A percentile compares a stretch with the other conserved stretches of the same genome.
These are phyloP conservation scores for Apis mellifera DNA, from an alignment of 1,140 invertebrate species.

Conservation along the genomic window DNA sequence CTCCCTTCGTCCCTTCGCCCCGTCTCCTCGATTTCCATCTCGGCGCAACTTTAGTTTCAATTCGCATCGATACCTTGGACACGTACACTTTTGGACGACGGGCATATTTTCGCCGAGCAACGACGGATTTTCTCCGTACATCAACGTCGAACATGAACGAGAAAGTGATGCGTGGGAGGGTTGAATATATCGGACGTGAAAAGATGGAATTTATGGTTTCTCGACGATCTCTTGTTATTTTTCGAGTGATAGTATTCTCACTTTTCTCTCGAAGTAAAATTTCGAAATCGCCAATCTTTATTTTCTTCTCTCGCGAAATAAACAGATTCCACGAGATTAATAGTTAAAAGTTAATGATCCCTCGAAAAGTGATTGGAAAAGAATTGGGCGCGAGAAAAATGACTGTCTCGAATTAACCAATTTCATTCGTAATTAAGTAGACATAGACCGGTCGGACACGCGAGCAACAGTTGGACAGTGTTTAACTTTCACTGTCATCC, in stretches of 20 bases:
- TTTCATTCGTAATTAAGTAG: not conserved
- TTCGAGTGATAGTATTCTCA: conserved; percentile 17
- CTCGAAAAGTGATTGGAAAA: too few relatives aligned
- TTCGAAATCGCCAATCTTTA: too few relatives aligned
- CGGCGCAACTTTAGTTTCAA: not conserved
- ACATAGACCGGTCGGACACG: not conserved
- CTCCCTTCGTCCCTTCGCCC: not conserved
- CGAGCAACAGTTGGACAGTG: conserved; percentile 4
- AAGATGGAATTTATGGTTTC: conserved; percentile 35
- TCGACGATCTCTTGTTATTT: not conserved
- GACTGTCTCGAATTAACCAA: not conserved
- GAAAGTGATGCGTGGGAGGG: conserved; percentile 18
- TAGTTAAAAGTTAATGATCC: too few relatives aligned
- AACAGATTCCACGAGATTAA: too few relatives aligned
- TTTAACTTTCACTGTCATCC: not conserved
- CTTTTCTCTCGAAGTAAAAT: not conserved
- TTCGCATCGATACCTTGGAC: not conserved
- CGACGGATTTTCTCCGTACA: conserved; percentile 29
- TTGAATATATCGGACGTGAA: not conserved
- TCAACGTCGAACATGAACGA: conserved; percentile 34
- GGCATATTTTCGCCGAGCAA: conserved; percentile 4
- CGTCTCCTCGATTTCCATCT: not conserved
- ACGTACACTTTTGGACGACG: not conserved
- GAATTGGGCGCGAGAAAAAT: too few relatives aligned
- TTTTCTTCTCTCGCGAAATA: too few relatives aligned